Evolutionary conservation across 2,113 vertebrate species (phyloP).

Genomic region (Ptyas mucosa): DNA sequence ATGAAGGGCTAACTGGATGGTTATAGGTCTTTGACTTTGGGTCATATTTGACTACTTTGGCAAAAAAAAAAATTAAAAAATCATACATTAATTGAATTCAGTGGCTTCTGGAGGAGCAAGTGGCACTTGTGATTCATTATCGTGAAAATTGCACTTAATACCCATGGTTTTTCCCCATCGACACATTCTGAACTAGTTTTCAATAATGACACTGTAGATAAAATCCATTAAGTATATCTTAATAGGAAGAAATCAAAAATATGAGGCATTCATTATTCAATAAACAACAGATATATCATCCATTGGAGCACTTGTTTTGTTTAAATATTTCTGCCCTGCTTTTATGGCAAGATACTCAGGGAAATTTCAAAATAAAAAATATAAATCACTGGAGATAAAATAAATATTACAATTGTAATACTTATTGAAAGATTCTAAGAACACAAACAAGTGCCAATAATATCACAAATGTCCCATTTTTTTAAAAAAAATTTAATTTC

Average conservation of each 20-base stretch:
- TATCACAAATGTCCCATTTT: background rate
- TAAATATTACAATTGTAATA: background rate
- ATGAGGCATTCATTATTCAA: background rate
- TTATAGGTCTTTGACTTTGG: background rate
- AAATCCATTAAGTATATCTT: background rate
- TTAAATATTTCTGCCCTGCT: background rate
- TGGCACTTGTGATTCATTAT: background rate
- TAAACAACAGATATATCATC: background rate
- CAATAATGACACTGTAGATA: too few relatives aligned
- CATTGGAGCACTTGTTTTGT: background rate
- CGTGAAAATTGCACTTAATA: background rate
- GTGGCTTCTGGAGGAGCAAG: background rate
- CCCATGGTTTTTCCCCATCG: background rate
- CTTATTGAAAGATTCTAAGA: background rate
- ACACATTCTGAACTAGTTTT: background rate
- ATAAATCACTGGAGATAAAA: background rate
- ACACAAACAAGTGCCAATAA: background rate
- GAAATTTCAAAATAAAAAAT: background rate
- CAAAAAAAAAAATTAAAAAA: background rate
- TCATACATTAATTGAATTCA: background rate
- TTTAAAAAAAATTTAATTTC: background rate
- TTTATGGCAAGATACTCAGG: background rate
- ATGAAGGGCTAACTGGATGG: background rate
- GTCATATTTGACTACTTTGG: background rate
- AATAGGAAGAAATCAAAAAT: background rate